Conservation (phyloP, 1,140 invertebrate species). For the Drosophila lacteicornis region DNA sequence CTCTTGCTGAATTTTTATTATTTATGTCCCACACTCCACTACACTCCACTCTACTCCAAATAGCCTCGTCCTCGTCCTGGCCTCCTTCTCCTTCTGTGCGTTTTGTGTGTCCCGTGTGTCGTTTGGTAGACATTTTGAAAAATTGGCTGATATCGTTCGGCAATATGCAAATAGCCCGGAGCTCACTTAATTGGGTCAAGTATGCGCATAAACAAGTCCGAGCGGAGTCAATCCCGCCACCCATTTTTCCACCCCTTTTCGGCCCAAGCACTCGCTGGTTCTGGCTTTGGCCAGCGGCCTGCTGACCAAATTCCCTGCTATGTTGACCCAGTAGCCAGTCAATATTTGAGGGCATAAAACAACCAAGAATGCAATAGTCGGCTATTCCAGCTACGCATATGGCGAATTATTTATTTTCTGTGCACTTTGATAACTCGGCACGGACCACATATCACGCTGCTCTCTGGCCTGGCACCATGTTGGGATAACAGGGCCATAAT, state of each 20-base stretch:
- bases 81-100: constrained; percentile 1
- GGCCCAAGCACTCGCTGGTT: not conserved
- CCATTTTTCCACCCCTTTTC: not conserved
- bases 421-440: constrained; percentile 31
- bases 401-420: constrained; percentile 33
- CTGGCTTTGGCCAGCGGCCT: constrained; percentile 81
- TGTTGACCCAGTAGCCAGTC: constrained; percentile 56
- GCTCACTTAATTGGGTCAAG: constrained; percentile 77
- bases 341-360: constrained; percentile 54
- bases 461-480: not conserved
- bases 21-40: constrained; percentile 53
- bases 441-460: constrained; percentile 4
- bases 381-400: constrained; percentile 19
- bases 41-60: constrained; percentile 12
- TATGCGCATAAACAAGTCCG: constrained; percentile 85
- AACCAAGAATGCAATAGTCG: constrained; percentile 46
- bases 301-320: constrained; percentile 43
- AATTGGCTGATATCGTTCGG: constrained; percentile 60
- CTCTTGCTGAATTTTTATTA: constrained; percentile 71
- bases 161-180: constrained; percentile 71
- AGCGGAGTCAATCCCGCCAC: constrained; percentile 37
- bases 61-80: not conserved
- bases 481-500: constrained; percentile 4
- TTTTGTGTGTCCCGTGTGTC: constrained; percentile 33
- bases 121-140: constrained; percentile 61